These are phyloP conservation scores for Falcunculus frontatus DNA, from an alignment of 2,113 vertebrate genomes.

Conservation along the genomic window DNA sequence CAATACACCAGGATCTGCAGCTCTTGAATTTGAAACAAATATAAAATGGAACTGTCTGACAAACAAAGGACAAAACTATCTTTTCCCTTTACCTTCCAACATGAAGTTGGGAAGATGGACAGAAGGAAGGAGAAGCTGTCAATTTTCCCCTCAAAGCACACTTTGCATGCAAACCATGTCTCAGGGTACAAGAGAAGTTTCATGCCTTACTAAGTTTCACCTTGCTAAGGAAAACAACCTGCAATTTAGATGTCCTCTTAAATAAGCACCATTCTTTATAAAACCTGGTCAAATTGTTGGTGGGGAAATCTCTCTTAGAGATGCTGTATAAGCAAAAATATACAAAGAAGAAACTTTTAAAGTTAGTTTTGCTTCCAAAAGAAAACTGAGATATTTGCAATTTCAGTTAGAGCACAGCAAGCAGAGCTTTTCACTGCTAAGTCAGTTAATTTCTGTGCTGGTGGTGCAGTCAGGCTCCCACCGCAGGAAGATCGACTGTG, in stretches of 20 bases:
- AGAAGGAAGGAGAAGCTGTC: not conserved
- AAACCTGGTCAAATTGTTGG: not conserved
- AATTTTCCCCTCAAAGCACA: not conserved
- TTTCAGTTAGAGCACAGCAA: not conserved
- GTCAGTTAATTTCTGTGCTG: not conserved
- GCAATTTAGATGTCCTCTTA: not conserved
- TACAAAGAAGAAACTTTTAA: not conserved
- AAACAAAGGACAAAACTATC: not conserved
- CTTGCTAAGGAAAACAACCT: not conserved
- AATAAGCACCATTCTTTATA: not conserved
- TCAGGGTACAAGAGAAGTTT: not conserved
- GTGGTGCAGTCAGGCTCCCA: not conserved
- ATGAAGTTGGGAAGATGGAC: not conserved
- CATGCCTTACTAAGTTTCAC: not conserved
- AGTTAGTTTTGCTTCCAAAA: not conserved
- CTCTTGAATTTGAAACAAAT: not conserved
- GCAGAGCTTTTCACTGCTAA: not conserved
- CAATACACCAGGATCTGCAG: not conserved
- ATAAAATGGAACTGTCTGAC: not conserved
- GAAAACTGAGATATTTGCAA: not conserved
- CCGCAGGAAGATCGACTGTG: accelerated
- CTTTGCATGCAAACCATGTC: accelerated
- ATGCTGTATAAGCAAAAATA: not conserved
- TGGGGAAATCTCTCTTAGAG: not conserved
- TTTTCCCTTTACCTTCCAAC: not conserved